phyloP scores from a whole-genome alignment of 1,140 invertebrate species.

The Copidosoma floridanum region DNA sequence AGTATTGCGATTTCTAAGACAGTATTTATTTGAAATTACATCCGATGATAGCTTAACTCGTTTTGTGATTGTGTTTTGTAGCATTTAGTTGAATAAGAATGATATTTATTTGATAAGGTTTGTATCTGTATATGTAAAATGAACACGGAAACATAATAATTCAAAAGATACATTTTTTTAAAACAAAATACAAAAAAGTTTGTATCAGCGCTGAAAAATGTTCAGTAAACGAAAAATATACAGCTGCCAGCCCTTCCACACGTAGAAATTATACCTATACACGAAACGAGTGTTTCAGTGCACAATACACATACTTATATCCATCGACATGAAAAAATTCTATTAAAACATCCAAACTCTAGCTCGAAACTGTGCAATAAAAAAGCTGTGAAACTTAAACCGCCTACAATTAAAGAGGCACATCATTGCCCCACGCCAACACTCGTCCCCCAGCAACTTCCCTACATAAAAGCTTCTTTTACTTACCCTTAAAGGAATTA shows the following conservation, averaged over 20 bases:
- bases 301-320: neutral
- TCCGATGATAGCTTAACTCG: too few species aligned
- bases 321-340: conserved; percentile 12
- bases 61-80: too few species aligned
- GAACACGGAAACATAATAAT: neutral
- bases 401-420: conserved; percentile 13
- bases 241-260: too few species aligned
- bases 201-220: too few species aligned
- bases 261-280: too few species aligned
- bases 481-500: conserved; percentile 5
- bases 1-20: too few species aligned
- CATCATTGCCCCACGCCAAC: conserved; percentile 1
- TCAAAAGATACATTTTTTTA: neutral
- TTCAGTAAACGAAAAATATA: too few species aligned
- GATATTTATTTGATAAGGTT: too few species aligned
- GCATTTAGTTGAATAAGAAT: too few species aligned
- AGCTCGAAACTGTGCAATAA: conserved; percentile 14
- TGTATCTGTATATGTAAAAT: neutral
- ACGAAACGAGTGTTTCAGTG: too few species aligned
- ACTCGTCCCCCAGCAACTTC: neutral
- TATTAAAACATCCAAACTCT: conserved; percentile 7
- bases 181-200: neutral
- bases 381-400: conserved; percentile 22
- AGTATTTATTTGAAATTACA: too few species aligned
- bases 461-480: too few species aligned